Base-by-base conservation (phyloP, 2,797 vertebrate species). In the Chaunax sp. region DNA sequence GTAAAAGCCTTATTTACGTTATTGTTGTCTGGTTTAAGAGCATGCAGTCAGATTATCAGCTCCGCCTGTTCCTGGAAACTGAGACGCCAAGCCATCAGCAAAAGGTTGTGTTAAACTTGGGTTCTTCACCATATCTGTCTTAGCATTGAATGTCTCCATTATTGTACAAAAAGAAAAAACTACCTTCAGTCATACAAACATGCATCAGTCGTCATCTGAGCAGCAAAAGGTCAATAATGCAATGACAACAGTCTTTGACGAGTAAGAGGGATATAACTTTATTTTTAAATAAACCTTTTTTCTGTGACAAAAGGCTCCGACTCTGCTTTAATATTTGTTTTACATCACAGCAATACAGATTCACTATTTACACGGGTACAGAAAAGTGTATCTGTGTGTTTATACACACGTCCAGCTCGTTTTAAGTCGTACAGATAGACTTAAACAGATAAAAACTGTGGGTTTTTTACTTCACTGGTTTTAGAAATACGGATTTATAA, bases 251-350 rank as follows among this genome's bases (percentile, higher is more conserved):
- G 93, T 94, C 93, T 59, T 94, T 93, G 94, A 95, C 51, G 77
- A 94, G 90, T 94, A 93, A 87, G 90, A 89, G 95, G 95, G 95
- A 94, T 92, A 96, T 93, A 95, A 95, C 92, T 98, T 99, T 98
- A 98, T 98, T 99, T 99, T 98, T 97, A 94, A 98, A 98, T 98
- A 98, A 98, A 98, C 93, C 85, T 95, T 93, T 92, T 88, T 94
- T 96, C 95, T 96, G 96, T 97, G 95, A 97, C 90, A 90, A 89
- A 85, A 75, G 82, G 86, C 83, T 91, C 78, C 6, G 64, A 57
- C 56, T 80, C 53, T 72, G 65, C 45, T 77, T 80, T 80, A 25
- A 81, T 81, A 75, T 82, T 75, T 87, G 69, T 84, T 79, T 75
- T 65, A 87, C 87, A 90, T 78, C 74, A 90, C 84, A 87, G 82